Percentiles rank a stretch among this genome's conserved stretches.
Conservation (phyloP, 1,140 invertebrate species). For the Acromyrmex charruanus region DNA sequence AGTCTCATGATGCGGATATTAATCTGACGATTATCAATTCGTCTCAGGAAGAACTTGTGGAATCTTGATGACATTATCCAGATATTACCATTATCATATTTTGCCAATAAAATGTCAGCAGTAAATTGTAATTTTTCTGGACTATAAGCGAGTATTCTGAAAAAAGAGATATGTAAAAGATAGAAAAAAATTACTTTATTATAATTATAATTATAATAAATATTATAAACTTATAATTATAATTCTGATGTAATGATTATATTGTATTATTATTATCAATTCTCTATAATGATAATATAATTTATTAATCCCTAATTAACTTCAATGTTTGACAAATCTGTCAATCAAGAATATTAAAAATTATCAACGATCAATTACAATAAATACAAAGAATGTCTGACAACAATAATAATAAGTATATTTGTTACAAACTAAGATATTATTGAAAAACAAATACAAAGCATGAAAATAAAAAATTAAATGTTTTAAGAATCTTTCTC, state of each 20-base stretch:
- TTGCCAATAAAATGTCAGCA: slow-evolving; percentile 90
- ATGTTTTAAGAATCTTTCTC: neutral
- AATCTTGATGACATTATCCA: slow-evolving; percentile 91
- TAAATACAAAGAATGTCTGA: neutral
- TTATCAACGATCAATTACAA: neutral
- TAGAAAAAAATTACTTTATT: neutral
- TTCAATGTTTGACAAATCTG: neutral
- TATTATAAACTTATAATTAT: slow-evolving; percentile 26
- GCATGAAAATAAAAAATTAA: neutral
- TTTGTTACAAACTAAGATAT: neutral
- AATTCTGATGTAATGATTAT: neutral
- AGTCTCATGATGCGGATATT: slow-evolving; percentile 90
- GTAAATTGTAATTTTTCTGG: slow-evolving; percentile 91
- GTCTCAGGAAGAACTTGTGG: slow-evolving; percentile 91
- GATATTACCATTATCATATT: slow-evolving; percentile 89
- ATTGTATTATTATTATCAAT: neutral
- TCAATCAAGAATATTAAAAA: neutral
- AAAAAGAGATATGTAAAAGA: slow-evolving; percentile 69
- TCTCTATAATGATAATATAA: neutral
- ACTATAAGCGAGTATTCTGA: slow-evolving; percentile 90
- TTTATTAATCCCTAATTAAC: neutral
- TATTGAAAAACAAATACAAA: neutral
- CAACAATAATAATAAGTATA: neutral
- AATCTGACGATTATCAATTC: slow-evolving; percentile 87
- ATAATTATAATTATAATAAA: slow-evolving; percentile 49